Base-by-base conservation (phyloP, 2,113 vertebrate species). In the Campylomormyrus tamandua region DNA sequence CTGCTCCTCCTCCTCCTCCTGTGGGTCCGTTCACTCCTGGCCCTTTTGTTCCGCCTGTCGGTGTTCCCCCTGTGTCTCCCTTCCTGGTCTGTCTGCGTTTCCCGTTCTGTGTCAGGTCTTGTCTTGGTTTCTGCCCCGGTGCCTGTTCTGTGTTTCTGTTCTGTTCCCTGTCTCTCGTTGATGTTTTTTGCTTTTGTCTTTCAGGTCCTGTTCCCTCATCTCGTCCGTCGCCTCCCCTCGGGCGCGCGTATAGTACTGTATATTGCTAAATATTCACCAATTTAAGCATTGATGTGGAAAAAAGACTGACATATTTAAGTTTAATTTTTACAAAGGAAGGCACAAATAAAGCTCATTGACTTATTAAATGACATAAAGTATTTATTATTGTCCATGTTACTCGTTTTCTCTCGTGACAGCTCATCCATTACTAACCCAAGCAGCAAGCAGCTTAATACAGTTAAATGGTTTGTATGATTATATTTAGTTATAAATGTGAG, bases 341-440 rank as follows among this genome's bases (percentile, higher is more conserved):
- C 62, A 80, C 70, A 80, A 42, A 42, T 35, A 80, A 80, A 80
- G 15, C 35, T 80, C 74, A 19, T 8, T 42, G 31, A 80, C 31
- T 42, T 42, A 35, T 83, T n/a, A 84, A 84, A 84, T 84, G 45
- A 84, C 83, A 80, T 52, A 83, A 83, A 27, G n/a, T 89, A 21
- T 89, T 89, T 89, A 89, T 89, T 89, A 80, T 83, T 52, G 24
- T 48, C 83, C 74, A 77, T 39, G 74, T 80, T 74, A 83, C 66
- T 80, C 9, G 8, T 31, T n/a, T 89, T 80, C 70, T 89, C 66
- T 83, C 27, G 2, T 50, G 31, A 31, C 70, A 83, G n/a, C 70
- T 74, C 88, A 89, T 49, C 19, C 48, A 53, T 17, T 52, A 87
- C 85, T 35, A 50, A 53, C 49, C 49, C 15, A 87, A 49, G 85